Evolutionary conservation across 2,888 invertebrate genomes (phyloP).

Genomic region (Dromius quadrimaculatus): DNA sequence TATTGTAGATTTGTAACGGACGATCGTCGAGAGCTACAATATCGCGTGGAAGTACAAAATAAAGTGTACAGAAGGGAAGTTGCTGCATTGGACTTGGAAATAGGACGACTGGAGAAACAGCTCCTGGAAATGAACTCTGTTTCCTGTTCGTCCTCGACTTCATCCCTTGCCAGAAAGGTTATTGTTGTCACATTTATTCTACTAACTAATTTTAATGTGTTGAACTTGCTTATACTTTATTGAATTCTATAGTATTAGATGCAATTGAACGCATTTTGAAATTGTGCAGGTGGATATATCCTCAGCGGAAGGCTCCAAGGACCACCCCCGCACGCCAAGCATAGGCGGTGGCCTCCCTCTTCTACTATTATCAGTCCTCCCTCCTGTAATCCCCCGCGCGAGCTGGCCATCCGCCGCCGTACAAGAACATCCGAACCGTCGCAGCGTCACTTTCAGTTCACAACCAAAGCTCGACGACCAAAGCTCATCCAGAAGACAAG

Average conservation of each 20-base stretch:
- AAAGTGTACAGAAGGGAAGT: constrained; percentile 88
- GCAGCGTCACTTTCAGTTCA: constrained; percentile 76
- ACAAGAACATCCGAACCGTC: constrained; percentile 72
- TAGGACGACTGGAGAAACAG: constrained; percentile 78
- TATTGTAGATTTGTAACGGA: constrained; percentile 79
- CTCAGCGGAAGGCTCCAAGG: constrained; percentile 56
- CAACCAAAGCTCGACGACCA: constrained; percentile 74
- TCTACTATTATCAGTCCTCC: constrained; percentile 78
- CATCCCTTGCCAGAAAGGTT: constrained; percentile 65
- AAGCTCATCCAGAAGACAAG: constrained; percentile 56
- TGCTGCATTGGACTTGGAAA: constrained; percentile 82
- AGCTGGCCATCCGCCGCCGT: constrained; percentile 83
- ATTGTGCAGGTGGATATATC: constrained; percentile 55
- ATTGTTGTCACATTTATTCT: background rate
- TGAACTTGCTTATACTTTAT: background rate
- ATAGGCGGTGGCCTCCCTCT: constrained; percentile 78
- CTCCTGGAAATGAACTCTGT: constrained; percentile 71
- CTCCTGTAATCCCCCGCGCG: constrained; percentile 81
- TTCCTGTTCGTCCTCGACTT: constrained; percentile 69
- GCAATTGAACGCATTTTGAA: background rate
- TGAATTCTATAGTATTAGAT: background rate
- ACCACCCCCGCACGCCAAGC: constrained; percentile 71
- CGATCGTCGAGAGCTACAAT: constrained; percentile 84
- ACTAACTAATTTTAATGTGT: background rate
- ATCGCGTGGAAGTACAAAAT: constrained; percentile 92